phyloP scores from a whole-genome alignment of 2,797 vertebrate genomes.

The Tokudaia muenninki region DNA sequence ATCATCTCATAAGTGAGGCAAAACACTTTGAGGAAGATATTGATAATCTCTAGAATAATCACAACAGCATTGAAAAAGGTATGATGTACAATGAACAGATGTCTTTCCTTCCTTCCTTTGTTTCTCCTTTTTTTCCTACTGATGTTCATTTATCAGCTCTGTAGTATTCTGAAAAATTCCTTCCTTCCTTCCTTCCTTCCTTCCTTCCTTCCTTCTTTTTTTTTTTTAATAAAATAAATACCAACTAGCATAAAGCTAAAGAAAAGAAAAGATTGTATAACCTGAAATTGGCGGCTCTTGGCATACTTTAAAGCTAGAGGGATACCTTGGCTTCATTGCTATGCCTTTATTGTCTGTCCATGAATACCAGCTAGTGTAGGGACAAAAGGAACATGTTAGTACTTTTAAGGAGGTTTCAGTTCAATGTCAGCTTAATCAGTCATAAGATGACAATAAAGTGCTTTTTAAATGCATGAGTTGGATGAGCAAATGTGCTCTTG shows the following conservation, averaged over 20 bases:
- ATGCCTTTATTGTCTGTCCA: not conserved
- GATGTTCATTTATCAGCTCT: not conserved
- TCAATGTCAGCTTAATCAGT: not conserved
- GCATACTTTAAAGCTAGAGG: not conserved
- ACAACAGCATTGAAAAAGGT: not conserved
- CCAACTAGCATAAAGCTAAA: not conserved
- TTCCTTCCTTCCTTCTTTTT: not conserved
- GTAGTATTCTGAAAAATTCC: not conserved
- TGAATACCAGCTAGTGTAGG: not conserved
- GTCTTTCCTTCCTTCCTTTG: not conserved
- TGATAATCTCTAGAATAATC: not conserved
- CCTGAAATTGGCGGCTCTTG: not conserved
- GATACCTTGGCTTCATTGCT: not conserved
- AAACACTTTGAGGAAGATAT: not conserved
- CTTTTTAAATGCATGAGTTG: not conserved
- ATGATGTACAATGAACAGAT: not conserved
- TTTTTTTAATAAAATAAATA: not conserved
- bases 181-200: too few species aligned
- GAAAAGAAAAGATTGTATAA: not conserved
- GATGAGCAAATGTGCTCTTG: not conserved
- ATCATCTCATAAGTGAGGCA: conserved; percentile 21
- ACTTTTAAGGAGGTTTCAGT: not conserved
- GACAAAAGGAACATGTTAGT: not conserved
- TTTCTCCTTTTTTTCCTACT: not conserved
- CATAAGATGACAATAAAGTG: not conserved